Evolutionary conservation across 2,113 vertebrate species (phyloP).

Genomic region (Microtus ochrogaster): DNA sequence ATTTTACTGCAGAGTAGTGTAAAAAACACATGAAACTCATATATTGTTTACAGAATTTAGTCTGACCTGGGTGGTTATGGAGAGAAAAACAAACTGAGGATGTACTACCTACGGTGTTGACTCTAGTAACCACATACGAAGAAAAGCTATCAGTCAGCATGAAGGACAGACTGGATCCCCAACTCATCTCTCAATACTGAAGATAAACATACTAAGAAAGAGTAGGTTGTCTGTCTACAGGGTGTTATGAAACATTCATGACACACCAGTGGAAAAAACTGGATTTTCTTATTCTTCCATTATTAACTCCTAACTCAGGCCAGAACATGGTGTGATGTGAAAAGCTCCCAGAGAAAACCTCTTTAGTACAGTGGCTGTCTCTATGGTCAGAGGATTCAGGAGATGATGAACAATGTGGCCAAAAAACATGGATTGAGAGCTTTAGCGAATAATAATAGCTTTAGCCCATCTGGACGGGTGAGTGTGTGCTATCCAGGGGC

Average conservation of each 20-base stretch:
- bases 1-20: neutral
- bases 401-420: neutral
- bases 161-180: neutral
- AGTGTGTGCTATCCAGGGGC: too few relatives aligned
- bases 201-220: neutral
- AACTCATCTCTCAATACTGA: neutral
- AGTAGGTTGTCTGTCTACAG: neutral
- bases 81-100: neutral
- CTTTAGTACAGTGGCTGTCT: neutral
- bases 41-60: neutral
- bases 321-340: neutral
- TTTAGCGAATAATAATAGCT: neutral
- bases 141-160: too few relatives aligned
- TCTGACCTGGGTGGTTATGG: too few relatives aligned
- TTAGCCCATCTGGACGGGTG: too few relatives aligned
- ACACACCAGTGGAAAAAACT: neutral
- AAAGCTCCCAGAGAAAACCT: neutral
- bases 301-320: neutral
- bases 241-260: neutral
- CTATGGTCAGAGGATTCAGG: neutral
- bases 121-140: neutral
- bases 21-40: neutral
- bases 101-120: neutral
- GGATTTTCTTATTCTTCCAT: neutral
- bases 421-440: neutral